Percentiles rank a stretch among this genome's conserved stretches.
Conservation (phyloP, 2,113 vertebrate species). For the Cebus imitator region DNA sequence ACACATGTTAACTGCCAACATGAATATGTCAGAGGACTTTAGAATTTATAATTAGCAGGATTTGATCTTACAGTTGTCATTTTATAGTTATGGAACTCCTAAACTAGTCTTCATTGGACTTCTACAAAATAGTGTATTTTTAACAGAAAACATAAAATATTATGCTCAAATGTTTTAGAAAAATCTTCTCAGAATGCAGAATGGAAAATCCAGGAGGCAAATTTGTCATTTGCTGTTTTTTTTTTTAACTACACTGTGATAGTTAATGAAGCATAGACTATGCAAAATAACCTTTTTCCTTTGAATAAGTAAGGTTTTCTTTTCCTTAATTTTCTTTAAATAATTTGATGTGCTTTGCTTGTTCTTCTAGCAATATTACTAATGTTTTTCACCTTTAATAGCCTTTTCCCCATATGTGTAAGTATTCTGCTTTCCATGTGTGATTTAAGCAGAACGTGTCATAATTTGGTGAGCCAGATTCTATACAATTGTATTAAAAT, state of each 20-base stretch:
- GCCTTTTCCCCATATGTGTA: background rate
- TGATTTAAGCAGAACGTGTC: background rate
- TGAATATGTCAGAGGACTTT: background rate
- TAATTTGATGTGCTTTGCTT: background rate
- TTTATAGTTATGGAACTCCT: background rate
- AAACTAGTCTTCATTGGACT: background rate
- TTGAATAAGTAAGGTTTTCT: background rate
- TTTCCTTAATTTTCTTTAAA: background rate
- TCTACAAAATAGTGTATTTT: background rate
- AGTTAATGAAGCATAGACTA: background rate
- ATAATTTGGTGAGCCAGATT: background rate
- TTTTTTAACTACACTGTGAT: background rate
- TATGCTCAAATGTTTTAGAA: background rate
- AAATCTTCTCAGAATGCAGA: background rate
- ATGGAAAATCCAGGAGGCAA: background rate
- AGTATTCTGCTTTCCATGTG: background rate
- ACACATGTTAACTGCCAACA: background rate
- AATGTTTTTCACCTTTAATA: background rate
- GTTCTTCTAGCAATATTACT: background rate
- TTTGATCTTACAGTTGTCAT: background rate
- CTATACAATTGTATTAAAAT: background rate
- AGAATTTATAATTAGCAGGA: background rate
- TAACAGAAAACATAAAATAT: background rate
- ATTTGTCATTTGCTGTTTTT: background rate
- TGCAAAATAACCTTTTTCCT: background rate